Evolutionary conservation across 2,888 invertebrate species (phyloP).

Genomic region (Cabera pusaria): DNA sequence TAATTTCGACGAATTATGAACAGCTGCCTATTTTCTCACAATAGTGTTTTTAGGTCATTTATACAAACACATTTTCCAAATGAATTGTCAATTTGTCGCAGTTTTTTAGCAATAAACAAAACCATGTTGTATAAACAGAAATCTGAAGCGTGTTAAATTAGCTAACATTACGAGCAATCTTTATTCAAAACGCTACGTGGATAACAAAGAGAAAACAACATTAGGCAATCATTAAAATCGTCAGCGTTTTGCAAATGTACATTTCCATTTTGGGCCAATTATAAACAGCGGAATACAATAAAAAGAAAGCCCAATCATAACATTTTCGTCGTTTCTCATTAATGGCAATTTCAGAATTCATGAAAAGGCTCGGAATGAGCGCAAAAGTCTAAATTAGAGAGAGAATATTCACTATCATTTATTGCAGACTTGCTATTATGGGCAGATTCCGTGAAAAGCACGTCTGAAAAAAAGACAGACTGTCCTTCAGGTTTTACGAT

Average conservation of each 20-base stretch:
- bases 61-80: too few relatives aligned
- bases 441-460: constrained; percentile 29
- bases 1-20: too few relatives aligned
- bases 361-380: neutral
- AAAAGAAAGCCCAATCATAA: constrained; percentile 3
- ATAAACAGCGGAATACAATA: constrained; percentile 4
- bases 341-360: constrained; percentile 2
- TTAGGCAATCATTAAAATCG: constrained; percentile 12
- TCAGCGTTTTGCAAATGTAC: constrained; percentile 12
- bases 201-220: constrained; percentile 5
- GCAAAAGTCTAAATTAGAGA: constrained; percentile 3
- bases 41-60: too few relatives aligned
- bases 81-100: too few relatives aligned
- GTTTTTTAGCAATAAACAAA: too few relatives aligned
- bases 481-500: constrained; percentile 44
- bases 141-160: too few relatives aligned
- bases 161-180: neutral
- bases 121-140: neutral
- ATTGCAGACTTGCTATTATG: constrained; percentile 19
- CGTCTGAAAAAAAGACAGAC: constrained; percentile 43
- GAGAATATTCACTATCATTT: constrained; percentile 9
- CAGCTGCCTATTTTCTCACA: too few relatives aligned
- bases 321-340: constrained; percentile 1
- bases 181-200: neutral
- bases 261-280: constrained; percentile 24